Percentiles rank a stretch among this genome's conserved stretches.
These are phyloP conservation scores for Discoglossus pictus DNA, from an alignment of 2,797 vertebrate species.

Conservation along the genomic window DNA sequence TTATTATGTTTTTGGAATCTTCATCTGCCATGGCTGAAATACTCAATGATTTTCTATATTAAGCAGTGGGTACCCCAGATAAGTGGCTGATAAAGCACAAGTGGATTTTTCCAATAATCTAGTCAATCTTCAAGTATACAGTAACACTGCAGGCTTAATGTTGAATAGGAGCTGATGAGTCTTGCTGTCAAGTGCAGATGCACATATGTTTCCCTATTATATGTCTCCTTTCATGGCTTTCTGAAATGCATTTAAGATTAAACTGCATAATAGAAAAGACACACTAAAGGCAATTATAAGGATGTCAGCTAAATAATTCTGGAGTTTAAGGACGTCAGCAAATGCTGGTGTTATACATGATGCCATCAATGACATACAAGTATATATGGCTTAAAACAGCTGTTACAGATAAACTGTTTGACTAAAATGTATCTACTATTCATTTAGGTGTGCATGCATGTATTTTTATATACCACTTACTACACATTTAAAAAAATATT, in stretches of 20 bases:
- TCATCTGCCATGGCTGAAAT: neutral
- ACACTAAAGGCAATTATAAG: no score
- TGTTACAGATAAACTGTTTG: no score
- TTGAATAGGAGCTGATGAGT: constrained; percentile 34
- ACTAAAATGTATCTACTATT: no score
- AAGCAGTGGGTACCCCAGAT: constrained; percentile 24
- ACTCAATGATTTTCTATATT: constrained; percentile 12
- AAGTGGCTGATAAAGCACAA: constrained; percentile 20
- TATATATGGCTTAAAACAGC: no score
- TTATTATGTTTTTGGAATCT: no score
- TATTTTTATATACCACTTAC: no score
- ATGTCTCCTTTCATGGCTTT: constrained; percentile 16
- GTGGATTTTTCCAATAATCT: constrained; percentile 10
- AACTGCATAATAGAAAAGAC: neutral
- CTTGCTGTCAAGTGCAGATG: constrained; percentile 32
- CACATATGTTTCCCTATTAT: constrained; percentile 26
- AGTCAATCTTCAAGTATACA: constrained; percentile 16
- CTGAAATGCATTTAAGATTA: constrained; percentile 2
- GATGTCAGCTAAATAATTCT: no score
- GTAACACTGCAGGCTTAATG: constrained; percentile 7
- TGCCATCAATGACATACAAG: no score
- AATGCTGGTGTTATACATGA: no score
- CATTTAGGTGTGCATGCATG: no score
- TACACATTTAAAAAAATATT: no score
- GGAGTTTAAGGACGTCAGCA: no score